Percentiles rank a stretch among this genome's conserved stretches.
phyloP scores from a whole-genome alignment of 92 coral and sea anemone genomes.

The Palythoa grandiflora region DNA sequence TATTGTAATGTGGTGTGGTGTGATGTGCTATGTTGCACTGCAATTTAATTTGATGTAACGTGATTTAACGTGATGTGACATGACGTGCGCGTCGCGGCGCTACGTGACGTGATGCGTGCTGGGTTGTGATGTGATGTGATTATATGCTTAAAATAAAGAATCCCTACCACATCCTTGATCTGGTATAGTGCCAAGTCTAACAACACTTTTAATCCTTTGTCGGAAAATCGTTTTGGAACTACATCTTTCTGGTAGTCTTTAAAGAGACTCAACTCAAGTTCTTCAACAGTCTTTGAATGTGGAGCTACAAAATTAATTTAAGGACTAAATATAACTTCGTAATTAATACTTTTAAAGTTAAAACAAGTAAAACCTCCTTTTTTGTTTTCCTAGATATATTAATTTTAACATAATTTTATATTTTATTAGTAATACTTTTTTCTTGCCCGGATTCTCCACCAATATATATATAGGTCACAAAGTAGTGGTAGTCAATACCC shows the following conservation, averaged over 20 bases:
- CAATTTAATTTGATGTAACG: not conserved
- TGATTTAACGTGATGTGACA: not conserved
- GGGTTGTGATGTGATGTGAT: no score
- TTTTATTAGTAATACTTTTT: no score
- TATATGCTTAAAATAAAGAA: not conserved
- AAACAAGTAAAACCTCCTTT: not conserved
- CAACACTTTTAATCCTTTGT: conserved; percentile 67
- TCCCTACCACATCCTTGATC: conserved; percentile 87
- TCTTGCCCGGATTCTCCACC: no score
- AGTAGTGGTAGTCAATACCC: no score
- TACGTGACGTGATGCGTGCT: not conserved
- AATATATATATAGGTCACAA: no score
- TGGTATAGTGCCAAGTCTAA: conserved; percentile 86
- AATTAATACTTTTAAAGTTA: not conserved
- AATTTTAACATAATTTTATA: no score
- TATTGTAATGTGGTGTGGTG: not conserved
- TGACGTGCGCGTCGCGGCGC: not conserved
- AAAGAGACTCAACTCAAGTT: conserved; percentile 67
- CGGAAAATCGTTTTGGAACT: conserved; percentile 71
- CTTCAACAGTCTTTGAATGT: conserved; percentile 63
- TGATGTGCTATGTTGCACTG: not conserved
- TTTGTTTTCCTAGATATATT: no score
- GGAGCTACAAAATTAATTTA: conserved; percentile 16
- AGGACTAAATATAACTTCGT: not conserved
- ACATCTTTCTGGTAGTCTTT: conserved; percentile 73